phyloP scores from a whole-genome alignment of 37 sponge, comb jelly and placozoan genomes.

The Haliclona indistincta region DNA sequence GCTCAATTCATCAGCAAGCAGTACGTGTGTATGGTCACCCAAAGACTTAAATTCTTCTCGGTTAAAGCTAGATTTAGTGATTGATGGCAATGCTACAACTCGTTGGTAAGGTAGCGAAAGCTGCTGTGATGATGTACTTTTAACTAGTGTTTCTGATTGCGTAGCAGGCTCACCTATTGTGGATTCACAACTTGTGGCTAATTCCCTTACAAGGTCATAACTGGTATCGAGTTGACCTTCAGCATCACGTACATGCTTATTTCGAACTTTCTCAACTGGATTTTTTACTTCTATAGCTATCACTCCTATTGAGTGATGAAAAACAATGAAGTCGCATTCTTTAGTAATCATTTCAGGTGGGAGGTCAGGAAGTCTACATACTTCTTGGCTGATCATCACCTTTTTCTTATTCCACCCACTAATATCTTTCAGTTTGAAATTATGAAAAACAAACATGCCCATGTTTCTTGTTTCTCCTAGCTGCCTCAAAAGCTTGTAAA shows the following conservation, averaged over 20 bases:
- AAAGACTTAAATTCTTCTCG: background rate
- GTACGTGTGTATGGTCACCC: background rate
- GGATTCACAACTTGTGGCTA: background rate
- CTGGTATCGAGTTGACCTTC: background rate
- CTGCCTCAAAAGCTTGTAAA: background rate
- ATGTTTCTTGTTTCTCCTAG: background rate
- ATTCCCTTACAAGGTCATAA: background rate
- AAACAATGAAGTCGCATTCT: background rate
- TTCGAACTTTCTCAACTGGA: no score
- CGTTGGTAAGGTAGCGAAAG: background rate
- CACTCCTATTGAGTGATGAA: background rate
- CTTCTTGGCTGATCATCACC: background rate
- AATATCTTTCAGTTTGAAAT: background rate
- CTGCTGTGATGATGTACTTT: no score
- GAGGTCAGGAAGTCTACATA: background rate
- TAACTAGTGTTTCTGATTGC: no score
- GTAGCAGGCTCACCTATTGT: background rate
- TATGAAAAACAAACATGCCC: conserved; percentile 1
- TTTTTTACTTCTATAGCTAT: background rate
- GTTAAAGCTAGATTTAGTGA: background rate
- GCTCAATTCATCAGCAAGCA: background rate
- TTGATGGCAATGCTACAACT: background rate
- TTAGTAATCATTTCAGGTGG: no score
- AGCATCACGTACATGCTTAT: background rate
- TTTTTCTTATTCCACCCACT: background rate